Evolutionary conservation across 2,797 vertebrate species (phyloP), one percentile per base, ranked within the genome.

Genomic region (Phyllotis vaccarum): DNA sequence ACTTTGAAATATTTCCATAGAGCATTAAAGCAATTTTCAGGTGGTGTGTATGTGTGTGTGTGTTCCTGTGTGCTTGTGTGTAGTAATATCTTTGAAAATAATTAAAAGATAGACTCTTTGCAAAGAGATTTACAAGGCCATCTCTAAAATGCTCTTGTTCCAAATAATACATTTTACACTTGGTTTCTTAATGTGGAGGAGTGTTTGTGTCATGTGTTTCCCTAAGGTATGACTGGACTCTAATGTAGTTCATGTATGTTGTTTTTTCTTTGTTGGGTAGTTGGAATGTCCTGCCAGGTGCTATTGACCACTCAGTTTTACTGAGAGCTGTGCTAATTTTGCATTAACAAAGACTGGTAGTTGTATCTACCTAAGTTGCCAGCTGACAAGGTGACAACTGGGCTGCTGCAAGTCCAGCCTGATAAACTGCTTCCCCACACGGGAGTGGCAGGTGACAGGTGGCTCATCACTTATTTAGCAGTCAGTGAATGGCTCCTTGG

Each of bases 1-100:
- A 62, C 60, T 91, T 81, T 52, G 75, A 79, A 86, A 88, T 94
- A 93, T 49, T 93, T 60, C 74, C 95, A 88, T 16, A 92, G 29
- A 64, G 68, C 34, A 83, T 83, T 93, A 96, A 87, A 96, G 46
- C 22, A 87, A 14, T 94, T 92, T 94, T 31, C 54, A 19, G 21
- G 14, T 3, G 5, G 40, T 6, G 10, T 64, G 29, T 8, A 1
- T 93, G 49, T 54, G 12, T 10, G 27, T 29, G 37, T 10, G 14
- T 40, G 14, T 24, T 24, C 22, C 1, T 60, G 58, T 2, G 22
- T 93, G 70, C 22, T 6, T 93, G 49, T 95, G 49, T 49, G 88
- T 85, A 78, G 70, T 37, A 74, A 74, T 90, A 19, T 88, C 37
- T 83, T 87, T 89, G 86, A 76, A 94, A 94, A 94, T 52, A 76